Conservation (phyloP, 30 jellyfish, hydroid and myxozoan genomes). For the Rhopilema esculentum region DNA sequence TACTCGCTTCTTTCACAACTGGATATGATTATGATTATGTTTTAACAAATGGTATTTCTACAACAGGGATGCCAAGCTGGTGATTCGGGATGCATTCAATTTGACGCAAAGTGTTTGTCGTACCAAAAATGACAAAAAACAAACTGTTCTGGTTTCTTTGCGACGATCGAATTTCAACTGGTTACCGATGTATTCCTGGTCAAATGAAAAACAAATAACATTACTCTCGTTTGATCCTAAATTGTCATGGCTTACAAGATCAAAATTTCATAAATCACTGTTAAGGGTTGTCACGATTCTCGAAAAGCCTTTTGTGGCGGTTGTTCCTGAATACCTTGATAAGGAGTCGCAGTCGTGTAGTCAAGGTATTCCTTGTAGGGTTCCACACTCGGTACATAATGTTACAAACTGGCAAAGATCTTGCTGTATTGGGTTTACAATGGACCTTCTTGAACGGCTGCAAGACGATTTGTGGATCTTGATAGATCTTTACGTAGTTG, state of each 20-base stretch:
- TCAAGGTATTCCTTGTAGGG: slow-evolving; percentile 26
- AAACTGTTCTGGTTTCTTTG: slow-evolving; percentile 11
- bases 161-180: slow-evolving; percentile 22
- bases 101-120: not conserved
- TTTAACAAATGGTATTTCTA: too few species aligned
- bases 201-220: slow-evolving; percentile 1
- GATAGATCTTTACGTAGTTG: slow-evolving; percentile 65
- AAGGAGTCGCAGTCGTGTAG: slow-evolving; percentile 1
- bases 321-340: not conserved
- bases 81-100: not conserved
- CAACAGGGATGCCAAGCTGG: not conserved
- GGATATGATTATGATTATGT: too few species aligned
- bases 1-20: too few species aligned
- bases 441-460: slow-evolving; percentile 49
- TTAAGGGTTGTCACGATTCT: not conserved
- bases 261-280: slow-evolving; percentile 13
- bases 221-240: slow-evolving; percentile 5
- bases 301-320: slow-evolving; percentile 41
- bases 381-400: not conserved
- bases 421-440: slow-evolving; percentile 81
- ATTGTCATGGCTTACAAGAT: slow-evolving; percentile 24
- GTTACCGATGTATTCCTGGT: slow-evolving; percentile 21
- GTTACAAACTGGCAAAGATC: slow-evolving; percentile 35
- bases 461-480: slow-evolving; percentile 52
- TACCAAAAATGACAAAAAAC: not conserved